Evolutionary conservation across 2,888 invertebrate species (phyloP).

Genomic region (Chymomyza amoena): DNA sequence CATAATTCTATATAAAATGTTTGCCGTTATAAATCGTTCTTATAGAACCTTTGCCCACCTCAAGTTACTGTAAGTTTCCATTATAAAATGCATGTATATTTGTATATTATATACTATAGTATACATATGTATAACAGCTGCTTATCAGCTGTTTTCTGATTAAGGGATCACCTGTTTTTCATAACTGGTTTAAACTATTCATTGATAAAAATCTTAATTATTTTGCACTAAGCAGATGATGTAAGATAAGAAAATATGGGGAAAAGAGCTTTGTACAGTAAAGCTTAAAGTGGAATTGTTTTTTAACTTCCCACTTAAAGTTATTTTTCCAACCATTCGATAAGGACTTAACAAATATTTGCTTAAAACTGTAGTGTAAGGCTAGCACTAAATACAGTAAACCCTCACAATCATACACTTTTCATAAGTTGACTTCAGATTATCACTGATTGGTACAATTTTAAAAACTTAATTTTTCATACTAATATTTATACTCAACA

Average conservation of each 20-base stretch:
- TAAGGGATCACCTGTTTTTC: not conserved
- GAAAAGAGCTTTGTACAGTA: not conserved
- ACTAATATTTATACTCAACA: no score
- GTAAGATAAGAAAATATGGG: not conserved
- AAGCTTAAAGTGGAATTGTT: not conserved
- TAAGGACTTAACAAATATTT: no score
- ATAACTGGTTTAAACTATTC: not conserved
- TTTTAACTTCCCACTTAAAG: not conserved
- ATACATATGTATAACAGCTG: not conserved
- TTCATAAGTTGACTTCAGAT: no score
- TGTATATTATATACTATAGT: not conserved
- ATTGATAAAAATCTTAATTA: not conserved
- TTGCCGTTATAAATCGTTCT: constrained; percentile 25
- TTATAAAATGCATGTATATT: not conserved
- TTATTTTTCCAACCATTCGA: not conserved
- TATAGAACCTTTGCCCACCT: constrained; percentile 41
- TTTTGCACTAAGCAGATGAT: not conserved
- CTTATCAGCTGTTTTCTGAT: not conserved
- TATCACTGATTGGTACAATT: no score
- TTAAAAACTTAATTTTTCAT: no score
- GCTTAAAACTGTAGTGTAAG: no score
- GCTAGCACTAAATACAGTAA: no score
- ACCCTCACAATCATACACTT: no score
- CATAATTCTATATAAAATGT: constrained; percentile 35
- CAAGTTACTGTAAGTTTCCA: constrained; percentile 36